Conservation (phyloP, 2,888 invertebrate genomes). For the Alloscopus bannaensis region DNA sequence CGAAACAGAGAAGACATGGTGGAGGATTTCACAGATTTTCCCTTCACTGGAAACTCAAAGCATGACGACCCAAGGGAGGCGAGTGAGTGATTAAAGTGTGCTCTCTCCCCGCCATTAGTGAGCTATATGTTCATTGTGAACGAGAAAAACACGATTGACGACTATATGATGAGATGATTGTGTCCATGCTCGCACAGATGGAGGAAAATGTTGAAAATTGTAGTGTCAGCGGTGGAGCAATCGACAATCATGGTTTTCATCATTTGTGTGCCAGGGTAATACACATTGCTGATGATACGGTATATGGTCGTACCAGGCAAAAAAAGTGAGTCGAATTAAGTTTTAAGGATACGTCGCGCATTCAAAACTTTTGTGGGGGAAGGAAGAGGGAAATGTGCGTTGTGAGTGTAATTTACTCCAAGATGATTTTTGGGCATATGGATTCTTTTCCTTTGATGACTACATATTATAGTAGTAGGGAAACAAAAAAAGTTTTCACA, state of each 20-base stretch:
- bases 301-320: constrained; percentile 19
- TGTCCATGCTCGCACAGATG: not conserved
- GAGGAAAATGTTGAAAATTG: not conserved
- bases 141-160: too few relatives aligned
- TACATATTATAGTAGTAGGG: not conserved
- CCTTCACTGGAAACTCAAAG: not conserved
- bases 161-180: too few relatives aligned
- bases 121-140: not conserved
- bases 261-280: too few relatives aligned
- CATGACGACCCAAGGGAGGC: not conserved
- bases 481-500: not conserved
- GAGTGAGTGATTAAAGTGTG: constrained; percentile 5
- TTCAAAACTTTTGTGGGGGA: not conserved
- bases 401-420: constrained; percentile 32
- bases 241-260: constrained; percentile 20
- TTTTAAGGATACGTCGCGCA: too few relatives aligned
- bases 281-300: not conserved
- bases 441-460: constrained; percentile 47
- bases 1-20: not conserved
- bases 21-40: not conserved
- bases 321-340: too few relatives aligned
- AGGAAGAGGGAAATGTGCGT: constrained; percentile 6
- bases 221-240: constrained; percentile 19
- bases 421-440: constrained; percentile 34
- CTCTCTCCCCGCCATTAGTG: not conserved